Evolutionary conservation across 2,797 vertebrate species (phyloP).

Genomic region (Spea hammondii): DNA sequence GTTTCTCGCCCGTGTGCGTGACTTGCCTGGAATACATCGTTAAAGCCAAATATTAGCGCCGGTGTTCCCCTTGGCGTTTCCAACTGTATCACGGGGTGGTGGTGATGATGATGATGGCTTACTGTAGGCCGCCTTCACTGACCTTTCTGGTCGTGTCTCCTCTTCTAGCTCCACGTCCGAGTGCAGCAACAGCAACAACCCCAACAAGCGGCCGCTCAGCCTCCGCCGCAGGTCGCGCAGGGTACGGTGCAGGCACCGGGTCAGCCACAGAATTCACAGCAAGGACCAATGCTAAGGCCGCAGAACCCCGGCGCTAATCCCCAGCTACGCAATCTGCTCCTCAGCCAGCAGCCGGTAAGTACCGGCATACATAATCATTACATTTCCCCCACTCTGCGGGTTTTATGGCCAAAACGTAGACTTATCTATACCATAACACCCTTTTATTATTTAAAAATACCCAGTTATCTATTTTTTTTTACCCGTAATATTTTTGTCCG

Average conservation of each 20-base stretch:
- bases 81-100: too few relatives aligned
- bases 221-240: slow-evolving; percentile 49
- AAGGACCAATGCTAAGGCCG: slow-evolving; percentile 76
- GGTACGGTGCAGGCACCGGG: slow-evolving; percentile 66
- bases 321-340: slow-evolving; percentile 87
- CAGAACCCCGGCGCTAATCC: slow-evolving; percentile 91
- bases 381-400: not conserved
- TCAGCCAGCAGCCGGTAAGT: slow-evolving; percentile 87
- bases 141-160: not conserved
- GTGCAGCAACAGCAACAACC: slow-evolving; percentile 62
- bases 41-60: too few relatives aligned
- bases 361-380: not conserved
- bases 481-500: not conserved
- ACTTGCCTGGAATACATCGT: too few relatives aligned
- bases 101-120: too few relatives aligned
- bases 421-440: too few relatives aligned
- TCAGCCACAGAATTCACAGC: slow-evolving; percentile 69
- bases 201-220: slow-evolving; percentile 67
- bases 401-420: not conserved
- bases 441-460: too few relatives aligned
- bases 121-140: not conserved
- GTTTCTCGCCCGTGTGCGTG: too few relatives aligned
- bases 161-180: slow-evolving; percentile 68
- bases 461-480: not conserved
- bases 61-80: too few relatives aligned